These are phyloP conservation scores for Odobenus rosmarus DNA, from an alignment of 2,113 vertebrate genomes.

Conservation along the genomic window DNA sequence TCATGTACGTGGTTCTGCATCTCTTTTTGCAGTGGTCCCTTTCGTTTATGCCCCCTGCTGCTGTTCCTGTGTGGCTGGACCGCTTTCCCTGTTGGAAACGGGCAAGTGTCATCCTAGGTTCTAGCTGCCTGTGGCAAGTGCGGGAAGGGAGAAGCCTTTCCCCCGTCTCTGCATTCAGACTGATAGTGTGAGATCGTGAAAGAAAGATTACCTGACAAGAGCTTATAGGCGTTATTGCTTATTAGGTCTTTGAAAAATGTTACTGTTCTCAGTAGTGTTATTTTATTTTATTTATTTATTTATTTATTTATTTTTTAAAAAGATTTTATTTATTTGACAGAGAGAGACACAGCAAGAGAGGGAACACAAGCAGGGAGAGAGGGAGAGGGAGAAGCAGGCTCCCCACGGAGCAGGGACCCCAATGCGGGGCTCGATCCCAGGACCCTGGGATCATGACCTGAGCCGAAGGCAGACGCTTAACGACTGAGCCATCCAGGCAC, in stretches of 20 bases:
- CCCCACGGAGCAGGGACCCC: no score
- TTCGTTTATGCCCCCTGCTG: not conserved
- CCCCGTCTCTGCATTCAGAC: not conserved
- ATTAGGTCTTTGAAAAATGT: slow-evolving; percentile 63
- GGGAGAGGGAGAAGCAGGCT: no score
- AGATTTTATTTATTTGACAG: no score
- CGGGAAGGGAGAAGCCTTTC: not conserved
- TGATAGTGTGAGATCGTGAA: slow-evolving; percentile 48
- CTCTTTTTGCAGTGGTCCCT: slow-evolving; percentile 36
- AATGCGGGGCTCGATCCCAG: no score
- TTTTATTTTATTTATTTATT: no score
- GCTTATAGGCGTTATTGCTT: not conserved
- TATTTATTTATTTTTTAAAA: no score
- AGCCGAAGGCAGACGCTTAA: no score
- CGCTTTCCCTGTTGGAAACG: not conserved
- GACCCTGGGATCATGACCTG: no score
- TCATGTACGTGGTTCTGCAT: not conserved
- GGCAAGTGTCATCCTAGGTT: slow-evolving; percentile 15
- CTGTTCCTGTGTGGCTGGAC: not conserved
- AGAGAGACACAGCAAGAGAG: no score
- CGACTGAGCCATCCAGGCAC: no score
- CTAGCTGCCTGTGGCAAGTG: not conserved
- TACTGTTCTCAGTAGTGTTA: not conserved
- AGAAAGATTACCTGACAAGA: slow-evolving; percentile 47
- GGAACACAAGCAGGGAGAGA: no score